These are phyloP conservation scores for Trematomus bernacchii DNA, from an alignment of 2,797 vertebrate genomes.

Conservation along the genomic window DNA sequence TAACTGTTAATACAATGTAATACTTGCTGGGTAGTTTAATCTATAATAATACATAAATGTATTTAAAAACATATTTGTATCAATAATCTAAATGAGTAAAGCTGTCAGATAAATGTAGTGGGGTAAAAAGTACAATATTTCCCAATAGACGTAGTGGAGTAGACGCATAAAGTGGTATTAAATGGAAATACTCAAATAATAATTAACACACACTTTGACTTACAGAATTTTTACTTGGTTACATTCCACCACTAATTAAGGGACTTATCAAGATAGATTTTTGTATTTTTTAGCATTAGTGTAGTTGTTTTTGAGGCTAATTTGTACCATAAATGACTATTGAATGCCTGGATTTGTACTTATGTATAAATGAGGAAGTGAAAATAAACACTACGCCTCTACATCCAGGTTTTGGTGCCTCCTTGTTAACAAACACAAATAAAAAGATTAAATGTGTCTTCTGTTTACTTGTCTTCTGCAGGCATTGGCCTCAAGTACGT, in stretches of 20 bases:
- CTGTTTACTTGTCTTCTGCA: slow-evolving; percentile 59
- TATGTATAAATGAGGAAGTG: neutral
- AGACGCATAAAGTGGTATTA: too few species aligned
- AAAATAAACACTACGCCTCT: neutral
- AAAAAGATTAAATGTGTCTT: neutral
- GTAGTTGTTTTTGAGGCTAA: neutral
- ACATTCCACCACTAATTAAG: neutral
- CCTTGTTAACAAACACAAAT: neutral
- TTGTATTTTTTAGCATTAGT: neutral
- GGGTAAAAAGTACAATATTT: too few species aligned
- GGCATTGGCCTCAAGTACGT: slow-evolving; percentile 98
- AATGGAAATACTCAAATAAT: too few species aligned
- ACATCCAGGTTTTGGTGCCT: neutral
- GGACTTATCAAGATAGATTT: neutral
- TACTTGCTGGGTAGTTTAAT: too few species aligned
- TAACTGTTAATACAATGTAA: too few species aligned
- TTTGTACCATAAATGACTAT: neutral
- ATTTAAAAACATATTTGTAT: too few species aligned
- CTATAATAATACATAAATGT: too few species aligned
- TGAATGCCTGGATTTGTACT: neutral
- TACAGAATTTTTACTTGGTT: too few species aligned
- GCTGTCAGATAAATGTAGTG: too few species aligned
- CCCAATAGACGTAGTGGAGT: too few species aligned
- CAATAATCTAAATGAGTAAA: too few species aligned
- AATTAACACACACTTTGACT: too few species aligned